Percentiles rank a stretch among this genome's conserved stretches.
These are phyloP conservation scores for Neoarius graeffei DNA, from an alignment of 2,113 vertebrate genomes.

Conservation along the genomic window DNA sequence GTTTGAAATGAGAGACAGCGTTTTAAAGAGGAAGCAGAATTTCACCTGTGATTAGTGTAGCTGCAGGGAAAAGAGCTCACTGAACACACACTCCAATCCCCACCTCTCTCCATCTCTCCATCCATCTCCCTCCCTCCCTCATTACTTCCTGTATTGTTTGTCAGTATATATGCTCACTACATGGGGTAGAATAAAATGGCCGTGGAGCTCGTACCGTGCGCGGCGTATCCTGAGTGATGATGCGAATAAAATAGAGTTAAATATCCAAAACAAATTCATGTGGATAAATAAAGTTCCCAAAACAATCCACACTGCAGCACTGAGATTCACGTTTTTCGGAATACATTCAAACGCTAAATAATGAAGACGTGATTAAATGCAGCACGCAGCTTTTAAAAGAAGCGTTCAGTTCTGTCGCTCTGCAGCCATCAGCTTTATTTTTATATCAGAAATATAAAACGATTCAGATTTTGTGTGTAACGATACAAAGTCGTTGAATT, in stretches of 20 bases:
- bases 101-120: neutral
- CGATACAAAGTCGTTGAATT: too few relatives aligned
- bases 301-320: too few relatives aligned
- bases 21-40: conserved; percentile 59
- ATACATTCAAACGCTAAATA: neutral
- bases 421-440: too few relatives aligned
- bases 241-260: too few relatives aligned
- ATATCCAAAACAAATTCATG: too few relatives aligned
- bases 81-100: conserved; percentile 51
- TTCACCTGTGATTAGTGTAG: conserved; percentile 61
- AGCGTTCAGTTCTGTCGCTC: neutral
- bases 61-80: conserved; percentile 54
- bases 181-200: neutral
- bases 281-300: too few relatives aligned
- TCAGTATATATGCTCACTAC: neutral
- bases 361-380: neutral
- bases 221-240: too few relatives aligned
- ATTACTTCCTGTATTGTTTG: neutral
- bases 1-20: conserved; percentile 59
- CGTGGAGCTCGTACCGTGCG: too few relatives aligned
- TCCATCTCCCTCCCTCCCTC: neutral
- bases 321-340: too few relatives aligned
- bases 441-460: too few relatives aligned
- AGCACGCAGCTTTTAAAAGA: neutral
- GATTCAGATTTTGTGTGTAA: too few relatives aligned